Percentiles rank a stretch among this genome's conserved stretches.
These are phyloP conservation scores for Drosophila paramelanica DNA, from an alignment of 2,888 invertebrate genomes.

Conservation along the genomic window DNA sequence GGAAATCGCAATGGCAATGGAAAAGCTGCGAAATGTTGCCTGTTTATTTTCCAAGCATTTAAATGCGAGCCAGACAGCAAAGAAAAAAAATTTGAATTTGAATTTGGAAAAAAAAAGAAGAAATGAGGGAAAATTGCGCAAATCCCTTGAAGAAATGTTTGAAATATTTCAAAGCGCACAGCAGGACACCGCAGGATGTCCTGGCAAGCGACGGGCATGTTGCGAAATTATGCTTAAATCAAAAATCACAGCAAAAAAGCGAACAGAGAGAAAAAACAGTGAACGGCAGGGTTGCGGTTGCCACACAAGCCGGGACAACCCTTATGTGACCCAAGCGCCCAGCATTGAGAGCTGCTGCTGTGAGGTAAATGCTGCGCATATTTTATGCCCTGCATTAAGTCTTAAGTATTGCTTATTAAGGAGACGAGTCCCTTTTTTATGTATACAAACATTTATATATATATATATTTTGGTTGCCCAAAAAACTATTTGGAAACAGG, in stretches of 20 bases:
- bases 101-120: slow-evolving; percentile 11
- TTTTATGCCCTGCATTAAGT: slow-evolving; percentile 77
- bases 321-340: slow-evolving; percentile 36
- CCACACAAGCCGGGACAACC: slow-evolving; percentile 39
- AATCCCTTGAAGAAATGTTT: slow-evolving; percentile 78
- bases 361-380: slow-evolving; percentile 71
- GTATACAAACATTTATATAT: background rate
- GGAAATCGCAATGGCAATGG: slow-evolving; percentile 29
- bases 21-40: slow-evolving; percentile 55
- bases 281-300: slow-evolving; percentile 34
- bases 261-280: slow-evolving; percentile 9
- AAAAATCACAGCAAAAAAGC: slow-evolving; percentile 69
- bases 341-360: slow-evolving; percentile 4
- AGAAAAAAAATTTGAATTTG: slow-evolving; percentile 27
- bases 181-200: slow-evolving; percentile 29
- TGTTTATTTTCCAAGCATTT: slow-evolving; percentile 78
- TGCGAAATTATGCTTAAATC: slow-evolving; percentile 79
- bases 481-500: slow-evolving; percentile 22
- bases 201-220: slow-evolving; percentile 37
- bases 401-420: slow-evolving; percentile 77
- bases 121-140: slow-evolving; percentile 61
- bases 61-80: slow-evolving; percentile 57
- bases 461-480: background rate
- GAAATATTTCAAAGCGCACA: slow-evolving; percentile 71
- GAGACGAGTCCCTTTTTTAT: slow-evolving; percentile 38